A percentile compares a stretch with the other conserved stretches of the same genome.
Evolutionary conservation across 35 echinoderm and acorn worm species (phyloP).

Genomic region (Patiria miniata): DNA sequence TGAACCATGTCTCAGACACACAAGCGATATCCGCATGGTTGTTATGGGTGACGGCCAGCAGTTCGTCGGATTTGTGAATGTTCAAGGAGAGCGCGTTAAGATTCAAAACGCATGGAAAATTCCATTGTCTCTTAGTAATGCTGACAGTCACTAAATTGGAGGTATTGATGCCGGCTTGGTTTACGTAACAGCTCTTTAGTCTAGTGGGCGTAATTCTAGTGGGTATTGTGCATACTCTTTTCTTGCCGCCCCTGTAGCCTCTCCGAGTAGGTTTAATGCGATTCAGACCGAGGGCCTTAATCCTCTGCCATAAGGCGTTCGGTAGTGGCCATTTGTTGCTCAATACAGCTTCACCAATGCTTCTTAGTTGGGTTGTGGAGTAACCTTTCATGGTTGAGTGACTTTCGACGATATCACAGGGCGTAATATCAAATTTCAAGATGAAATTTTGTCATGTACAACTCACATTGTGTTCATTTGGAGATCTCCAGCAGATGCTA

Average conservation of each 20-base stretch:
- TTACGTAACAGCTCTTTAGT: neutral
- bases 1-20: slow-evolving; percentile 5
- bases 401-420: too few relatives aligned
- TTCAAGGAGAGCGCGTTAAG: neutral
- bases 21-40: neutral
- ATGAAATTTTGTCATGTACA: too few relatives aligned
- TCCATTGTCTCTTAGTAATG: neutral
- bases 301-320: neutral
- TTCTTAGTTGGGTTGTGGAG: neutral
- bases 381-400: neutral
- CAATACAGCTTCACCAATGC: neutral
- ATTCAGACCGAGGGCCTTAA: neutral
- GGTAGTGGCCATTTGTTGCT: neutral
- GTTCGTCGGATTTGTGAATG: neutral
- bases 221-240: neutral
- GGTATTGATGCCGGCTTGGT: neutral
- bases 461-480: too few relatives aligned
- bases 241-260: neutral
- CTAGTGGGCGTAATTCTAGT: neutral
- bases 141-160: neutral
- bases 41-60: neutral
- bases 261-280: neutral
- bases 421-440: too few relatives aligned
- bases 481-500: too few relatives aligned
- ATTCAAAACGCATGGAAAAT: neutral